A percentile compares a stretch with the other conserved stretches of the same genome.
Evolutionary conservation across 2,797 vertebrate species (phyloP).

Genomic region (Lagodon rhomboides): DNA sequence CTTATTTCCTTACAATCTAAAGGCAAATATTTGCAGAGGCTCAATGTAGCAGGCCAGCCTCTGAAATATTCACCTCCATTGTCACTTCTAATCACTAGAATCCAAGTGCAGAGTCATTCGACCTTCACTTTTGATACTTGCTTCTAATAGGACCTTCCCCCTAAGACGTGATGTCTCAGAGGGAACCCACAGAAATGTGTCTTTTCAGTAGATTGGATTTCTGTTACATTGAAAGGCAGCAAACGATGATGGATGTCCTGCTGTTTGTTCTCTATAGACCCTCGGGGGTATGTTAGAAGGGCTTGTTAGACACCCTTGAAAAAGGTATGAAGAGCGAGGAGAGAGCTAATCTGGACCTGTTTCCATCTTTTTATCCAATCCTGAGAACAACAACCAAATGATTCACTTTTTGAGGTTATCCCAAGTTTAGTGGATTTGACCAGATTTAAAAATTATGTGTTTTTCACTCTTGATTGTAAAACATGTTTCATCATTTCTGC

Average conservation of each 20-base stretch:
- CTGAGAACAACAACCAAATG: background rate
- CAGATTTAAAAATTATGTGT: background rate
- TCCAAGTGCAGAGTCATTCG: constrained; percentile 18
- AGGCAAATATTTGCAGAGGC: constrained; percentile 36
- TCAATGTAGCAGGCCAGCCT: background rate
- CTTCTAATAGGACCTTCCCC: no score
- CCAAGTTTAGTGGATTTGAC: background rate
- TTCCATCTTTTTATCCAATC: constrained; percentile 14
- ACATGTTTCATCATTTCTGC: background rate
- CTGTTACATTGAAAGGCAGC: constrained; percentile 64
- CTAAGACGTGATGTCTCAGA: no score
- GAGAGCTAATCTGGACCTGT: constrained; percentile 24
- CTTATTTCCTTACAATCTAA: constrained; percentile 41
- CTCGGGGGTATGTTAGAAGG: constrained; percentile 17
- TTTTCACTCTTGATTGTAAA: background rate
- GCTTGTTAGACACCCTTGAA: constrained; percentile 39
- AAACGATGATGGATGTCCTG: constrained; percentile 79
- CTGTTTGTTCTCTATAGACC: constrained; percentile 49
- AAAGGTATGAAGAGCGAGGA: constrained; percentile 27
- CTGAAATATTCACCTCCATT: constrained; percentile 51
- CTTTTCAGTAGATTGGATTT: constrained; percentile 70
- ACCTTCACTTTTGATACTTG: background rate
- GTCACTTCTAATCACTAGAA: constrained; percentile 52
- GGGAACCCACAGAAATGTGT: constrained; percentile 55
- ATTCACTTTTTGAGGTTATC: constrained; percentile 12